Conservation (phyloP, 2,113 vertebrate species). For the Steatornis caripensis region DNA sequence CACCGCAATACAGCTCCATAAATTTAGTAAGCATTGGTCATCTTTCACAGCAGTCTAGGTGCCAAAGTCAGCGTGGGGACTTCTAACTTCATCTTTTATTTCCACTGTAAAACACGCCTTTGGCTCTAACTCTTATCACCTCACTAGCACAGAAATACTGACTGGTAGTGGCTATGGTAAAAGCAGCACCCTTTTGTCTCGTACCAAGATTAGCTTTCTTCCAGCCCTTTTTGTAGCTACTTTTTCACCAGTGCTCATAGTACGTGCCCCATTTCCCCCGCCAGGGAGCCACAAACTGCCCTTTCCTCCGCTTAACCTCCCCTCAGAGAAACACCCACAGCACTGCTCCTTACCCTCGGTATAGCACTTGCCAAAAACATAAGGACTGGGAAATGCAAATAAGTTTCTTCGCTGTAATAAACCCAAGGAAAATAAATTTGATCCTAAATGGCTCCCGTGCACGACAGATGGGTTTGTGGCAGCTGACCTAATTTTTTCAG, state of each 20-base stretch:
- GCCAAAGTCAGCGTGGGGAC: not conserved
- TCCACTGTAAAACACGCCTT: not conserved
- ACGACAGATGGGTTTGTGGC: not conserved
- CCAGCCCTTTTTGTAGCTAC: not conserved
- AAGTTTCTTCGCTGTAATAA: not conserved
- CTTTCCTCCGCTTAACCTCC: not conserved
- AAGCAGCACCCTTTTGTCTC: not conserved
- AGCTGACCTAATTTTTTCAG: conserved; percentile 33
- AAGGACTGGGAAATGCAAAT: not conserved
- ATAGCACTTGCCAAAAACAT: not conserved
- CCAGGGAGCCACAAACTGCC: not conserved
- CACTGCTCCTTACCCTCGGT: not conserved
- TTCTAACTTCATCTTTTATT: not conserved
- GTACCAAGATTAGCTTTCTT: not conserved
- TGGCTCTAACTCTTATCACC: not conserved
- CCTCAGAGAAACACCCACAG: not conserved
- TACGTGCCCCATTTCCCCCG: fast-evolving
- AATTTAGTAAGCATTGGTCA: not conserved
- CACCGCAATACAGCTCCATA: not conserved
- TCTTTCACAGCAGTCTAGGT: not conserved
- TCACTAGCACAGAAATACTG: not conserved
- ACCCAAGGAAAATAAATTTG: not conserved
- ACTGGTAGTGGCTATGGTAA: not conserved
- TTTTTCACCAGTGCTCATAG: not conserved
- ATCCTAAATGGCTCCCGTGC: not conserved